Evolutionary conservation across 2,888 invertebrate genomes (phyloP).

Genomic region (Lasioglossum marginatum): DNA sequence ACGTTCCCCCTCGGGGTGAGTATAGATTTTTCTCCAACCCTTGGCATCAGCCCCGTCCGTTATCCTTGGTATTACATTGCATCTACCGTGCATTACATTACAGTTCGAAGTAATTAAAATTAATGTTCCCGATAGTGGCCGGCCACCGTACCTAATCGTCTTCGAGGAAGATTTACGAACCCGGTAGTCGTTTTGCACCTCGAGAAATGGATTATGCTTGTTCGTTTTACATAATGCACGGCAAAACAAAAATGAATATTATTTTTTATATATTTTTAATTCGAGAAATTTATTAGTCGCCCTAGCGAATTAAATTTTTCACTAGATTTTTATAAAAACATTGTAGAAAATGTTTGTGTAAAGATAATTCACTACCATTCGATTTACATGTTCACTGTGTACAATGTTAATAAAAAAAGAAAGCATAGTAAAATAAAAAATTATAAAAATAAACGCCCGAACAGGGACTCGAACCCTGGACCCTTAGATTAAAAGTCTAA

Average conservation of each 20-base stretch:
- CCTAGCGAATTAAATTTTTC: too few species aligned
- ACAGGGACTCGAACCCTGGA: conserved; percentile 85
- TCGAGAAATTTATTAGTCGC: too few species aligned
- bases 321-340: neutral
- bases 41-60: conserved; percentile 36
- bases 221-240: neutral
- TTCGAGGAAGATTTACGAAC: conserved; percentile 53
- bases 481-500: conserved; percentile 85
- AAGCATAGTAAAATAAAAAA: neutral
- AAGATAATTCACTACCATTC: neutral
- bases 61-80: conserved; percentile 68
- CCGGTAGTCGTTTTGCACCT: neutral
- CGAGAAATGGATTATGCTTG: conserved; percentile 10
- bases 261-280: neutral
- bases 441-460: conserved; percentile 77
- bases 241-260: neutral
- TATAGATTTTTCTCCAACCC: conserved; percentile 10
- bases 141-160: conserved; percentile 55
- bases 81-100: conserved; percentile 73
- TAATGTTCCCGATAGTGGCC: conserved; percentile 73
- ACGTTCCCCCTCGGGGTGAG: neutral
- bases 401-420: neutral
- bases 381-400: neutral
- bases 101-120: conserved; percentile 78
- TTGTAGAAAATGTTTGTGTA: neutral